Conservation (phyloP, 30 jellyfish, hydroid and myxozoan species). For the Hydractinia echinata region DNA sequence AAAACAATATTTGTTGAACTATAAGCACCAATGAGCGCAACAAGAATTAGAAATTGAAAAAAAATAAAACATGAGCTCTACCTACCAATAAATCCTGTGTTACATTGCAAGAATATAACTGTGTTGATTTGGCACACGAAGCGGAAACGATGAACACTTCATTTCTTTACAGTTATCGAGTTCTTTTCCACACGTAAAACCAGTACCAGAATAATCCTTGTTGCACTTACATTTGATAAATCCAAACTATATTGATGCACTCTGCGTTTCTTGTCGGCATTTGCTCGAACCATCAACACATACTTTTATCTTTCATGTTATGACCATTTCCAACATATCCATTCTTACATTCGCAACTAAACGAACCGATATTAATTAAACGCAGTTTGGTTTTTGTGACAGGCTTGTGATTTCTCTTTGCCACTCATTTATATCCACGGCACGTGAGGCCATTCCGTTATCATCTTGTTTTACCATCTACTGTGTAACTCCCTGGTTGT, state of each 20-base stretch:
- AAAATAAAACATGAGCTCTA: no score
- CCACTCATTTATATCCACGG: slow-evolving; percentile 28
- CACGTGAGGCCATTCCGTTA: slow-evolving; percentile 20
- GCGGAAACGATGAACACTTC: slow-evolving; percentile 17
- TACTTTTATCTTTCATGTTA: slow-evolving; percentile 31
- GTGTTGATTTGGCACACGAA: background rate
- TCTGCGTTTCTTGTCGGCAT: slow-evolving; percentile 33
- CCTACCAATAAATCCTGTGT: no score
- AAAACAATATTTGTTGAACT: no score
- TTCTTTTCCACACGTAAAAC: slow-evolving; percentile 20
- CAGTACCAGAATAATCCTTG: slow-evolving; percentile 29
- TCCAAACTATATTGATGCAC: slow-evolving; percentile 43
- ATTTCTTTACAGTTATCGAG: slow-evolving; percentile 29
- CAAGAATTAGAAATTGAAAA: background rate
- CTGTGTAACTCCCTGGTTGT: slow-evolving; percentile 28
- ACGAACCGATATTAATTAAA: slow-evolving; percentile 32
- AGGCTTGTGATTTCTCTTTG: background rate
- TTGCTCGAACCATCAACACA: slow-evolving; percentile 20
- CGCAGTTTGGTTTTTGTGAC: slow-evolving; percentile 30
- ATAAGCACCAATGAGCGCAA: no score
- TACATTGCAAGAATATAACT: no score
- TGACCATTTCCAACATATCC: slow-evolving; percentile 53
- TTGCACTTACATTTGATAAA: slow-evolving; percentile 39
- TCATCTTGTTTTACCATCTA: background rate
- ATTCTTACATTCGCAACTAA: slow-evolving; percentile 33